Evolutionary conservation across 2,113 vertebrate species (phyloP).

Genomic region (Tychaedon coryphoeus): DNA sequence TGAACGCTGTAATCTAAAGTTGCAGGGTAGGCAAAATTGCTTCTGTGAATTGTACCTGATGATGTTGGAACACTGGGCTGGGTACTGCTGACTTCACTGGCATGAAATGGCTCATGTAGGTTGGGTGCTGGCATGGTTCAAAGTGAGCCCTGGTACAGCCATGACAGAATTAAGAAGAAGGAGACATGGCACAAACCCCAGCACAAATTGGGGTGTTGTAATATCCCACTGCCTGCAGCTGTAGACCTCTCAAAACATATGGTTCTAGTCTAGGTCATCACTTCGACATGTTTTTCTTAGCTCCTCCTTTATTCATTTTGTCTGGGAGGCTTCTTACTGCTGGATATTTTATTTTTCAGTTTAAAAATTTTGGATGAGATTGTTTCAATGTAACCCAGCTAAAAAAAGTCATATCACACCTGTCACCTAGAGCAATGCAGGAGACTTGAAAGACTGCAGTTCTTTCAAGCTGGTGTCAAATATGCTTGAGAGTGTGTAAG

Average conservation of each 20-base stretch:
- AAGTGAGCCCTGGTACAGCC: background rate
- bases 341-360: background rate
- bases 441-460: background rate
- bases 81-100: background rate
- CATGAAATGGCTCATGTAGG: background rate
- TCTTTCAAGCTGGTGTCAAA: background rate
- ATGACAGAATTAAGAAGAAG: background rate
- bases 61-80: background rate
- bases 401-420: background rate
- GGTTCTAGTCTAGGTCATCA: background rate
- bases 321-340: background rate
- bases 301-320: background rate
- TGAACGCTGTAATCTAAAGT: background rate
- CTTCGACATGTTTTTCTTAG: background rate
- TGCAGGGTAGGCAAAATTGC: background rate
- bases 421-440: accelerated
- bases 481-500: background rate
- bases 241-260: background rate
- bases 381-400: background rate
- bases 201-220: background rate
- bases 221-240: background rate
- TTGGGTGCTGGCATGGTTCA: background rate
- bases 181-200: background rate
- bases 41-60: background rate
- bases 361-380: background rate